phyloP scores from a whole-genome alignment of 2,888 invertebrate genomes.

The Empis stercorea region DNA sequence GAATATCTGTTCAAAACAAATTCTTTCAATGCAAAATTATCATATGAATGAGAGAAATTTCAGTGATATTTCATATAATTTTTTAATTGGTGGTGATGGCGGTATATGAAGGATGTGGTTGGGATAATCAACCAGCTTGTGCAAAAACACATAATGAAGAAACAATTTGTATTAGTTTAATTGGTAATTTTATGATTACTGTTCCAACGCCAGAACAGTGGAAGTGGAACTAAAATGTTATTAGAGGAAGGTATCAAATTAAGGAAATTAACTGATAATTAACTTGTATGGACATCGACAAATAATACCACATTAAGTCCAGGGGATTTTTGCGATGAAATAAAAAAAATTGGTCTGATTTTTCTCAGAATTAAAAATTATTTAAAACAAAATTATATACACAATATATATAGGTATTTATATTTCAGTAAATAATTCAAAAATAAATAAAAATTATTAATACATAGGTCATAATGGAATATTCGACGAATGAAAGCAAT shows the following conservation, averaged over 20 bases:
- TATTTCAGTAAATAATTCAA: too few species aligned
- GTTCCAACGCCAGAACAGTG: conserved; percentile 38
- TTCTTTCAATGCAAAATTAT: neutral
- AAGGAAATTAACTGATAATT: conserved; percentile 43
- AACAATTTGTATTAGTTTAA: conserved; percentile 52
- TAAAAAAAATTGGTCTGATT: conserved; percentile 54
- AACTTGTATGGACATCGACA: conserved; percentile 52
- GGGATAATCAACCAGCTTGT: conserved; percentile 56
- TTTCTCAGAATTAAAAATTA: neutral
- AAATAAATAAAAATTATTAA: too few species aligned
- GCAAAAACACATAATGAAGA: conserved; percentile 47
- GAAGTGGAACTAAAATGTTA: conserved; percentile 44
- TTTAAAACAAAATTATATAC: too few species aligned
- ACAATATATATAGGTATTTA: too few species aligned
- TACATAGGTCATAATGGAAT: too few species aligned
- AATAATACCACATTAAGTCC: conserved; percentile 50
- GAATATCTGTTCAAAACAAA: neutral
- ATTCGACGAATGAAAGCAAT: too few species aligned
- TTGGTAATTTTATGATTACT: conserved; percentile 47
- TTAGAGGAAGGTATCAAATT: conserved; percentile 43
- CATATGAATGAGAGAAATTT: conserved; percentile 45
- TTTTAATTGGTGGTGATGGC: conserved; percentile 67
- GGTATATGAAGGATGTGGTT: conserved; percentile 60
- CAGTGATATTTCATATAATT: conserved; percentile 63
- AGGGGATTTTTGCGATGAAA: conserved; percentile 42